phyloP scores from a whole-genome alignment of 2,888 invertebrate species.

The Eilema depressum region DNA sequence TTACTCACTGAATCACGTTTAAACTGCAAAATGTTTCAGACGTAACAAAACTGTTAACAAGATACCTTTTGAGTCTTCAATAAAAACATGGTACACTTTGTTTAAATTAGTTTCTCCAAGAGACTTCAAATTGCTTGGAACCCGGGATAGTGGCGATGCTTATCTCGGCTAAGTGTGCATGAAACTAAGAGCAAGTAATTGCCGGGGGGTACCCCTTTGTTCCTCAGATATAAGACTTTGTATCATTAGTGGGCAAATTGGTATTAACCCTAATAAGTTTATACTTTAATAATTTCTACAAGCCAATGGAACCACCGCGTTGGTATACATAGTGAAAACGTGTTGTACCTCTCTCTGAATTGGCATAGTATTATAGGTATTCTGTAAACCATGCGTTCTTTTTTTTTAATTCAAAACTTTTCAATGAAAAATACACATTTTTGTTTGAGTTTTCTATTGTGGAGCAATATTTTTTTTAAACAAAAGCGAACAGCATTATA shows the following conservation, averaged over 20 bases:
- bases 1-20: slow-evolving; percentile 25
- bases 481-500: slow-evolving; percentile 44
- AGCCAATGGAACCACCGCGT: background rate
- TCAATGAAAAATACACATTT: slow-evolving; percentile 34
- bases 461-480: slow-evolving; percentile 31
- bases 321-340: background rate
- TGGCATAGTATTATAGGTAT: background rate
- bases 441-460: slow-evolving; percentile 38
- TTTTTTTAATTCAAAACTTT: slow-evolving; percentile 45
- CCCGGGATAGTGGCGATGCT: slow-evolving; percentile 28
- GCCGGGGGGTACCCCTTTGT: slow-evolving; percentile 10
- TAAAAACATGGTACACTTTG: slow-evolving; percentile 37
- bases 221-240: background rate
- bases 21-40: slow-evolving; percentile 22
- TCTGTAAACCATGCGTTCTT: slow-evolving; percentile 23
- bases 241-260: background rate
- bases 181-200: slow-evolving; percentile 24
- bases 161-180: slow-evolving; percentile 13
- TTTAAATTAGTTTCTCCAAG: slow-evolving; percentile 40
- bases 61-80: slow-evolving; percentile 17
- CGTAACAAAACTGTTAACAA: slow-evolving; percentile 17
- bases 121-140: slow-evolving; percentile 45
- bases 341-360: no score
- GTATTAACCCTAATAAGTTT: background rate
- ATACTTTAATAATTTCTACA: background rate